phyloP scores from a whole-genome alignment of 2,888 invertebrate species.

The Gibbula magus region DNA sequence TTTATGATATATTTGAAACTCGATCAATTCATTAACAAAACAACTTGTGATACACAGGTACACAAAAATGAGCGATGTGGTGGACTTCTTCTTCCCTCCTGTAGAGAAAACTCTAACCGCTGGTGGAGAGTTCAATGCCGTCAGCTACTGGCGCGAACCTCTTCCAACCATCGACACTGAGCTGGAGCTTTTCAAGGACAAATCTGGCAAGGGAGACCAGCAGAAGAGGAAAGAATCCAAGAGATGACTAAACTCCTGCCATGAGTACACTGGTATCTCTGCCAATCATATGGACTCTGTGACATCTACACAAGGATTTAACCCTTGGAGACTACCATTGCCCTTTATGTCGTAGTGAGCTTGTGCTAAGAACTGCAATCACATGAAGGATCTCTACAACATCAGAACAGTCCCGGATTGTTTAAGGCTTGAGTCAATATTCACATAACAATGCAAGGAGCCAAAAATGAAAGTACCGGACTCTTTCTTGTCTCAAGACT shows the following conservation, averaged over 20 bases:
- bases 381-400: too few species aligned
- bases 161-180: conserved; percentile 77
- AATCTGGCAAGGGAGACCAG: background rate
- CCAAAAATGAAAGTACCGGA: too few species aligned
- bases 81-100: conserved; percentile 94
- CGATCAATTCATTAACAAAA: background rate
- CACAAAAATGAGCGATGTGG: conserved; percentile 93
- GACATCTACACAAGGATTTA: background rate
- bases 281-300: background rate
- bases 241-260: background rate
- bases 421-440: too few species aligned
- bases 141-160: conserved; percentile 95
- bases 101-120: conserved; percentile 66
- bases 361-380: background rate
- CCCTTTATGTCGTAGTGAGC: background rate
- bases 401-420: too few species aligned
- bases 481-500: too few species aligned
- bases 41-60: conserved; percentile 81
- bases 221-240: conserved; percentile 1
- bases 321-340: background rate
- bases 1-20: too few species aligned
- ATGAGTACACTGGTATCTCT: background rate
- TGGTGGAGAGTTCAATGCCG: conserved; percentile 83
- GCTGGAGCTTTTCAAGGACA: conserved; percentile 11
- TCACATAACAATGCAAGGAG: too few species aligned